A percentile compares a stretch with the other conserved stretches of the same genome.
These are phyloP conservation scores for Drosophila paulistorum DNA, from an alignment of 1,140 invertebrate species.

Conservation along the genomic window DNA sequence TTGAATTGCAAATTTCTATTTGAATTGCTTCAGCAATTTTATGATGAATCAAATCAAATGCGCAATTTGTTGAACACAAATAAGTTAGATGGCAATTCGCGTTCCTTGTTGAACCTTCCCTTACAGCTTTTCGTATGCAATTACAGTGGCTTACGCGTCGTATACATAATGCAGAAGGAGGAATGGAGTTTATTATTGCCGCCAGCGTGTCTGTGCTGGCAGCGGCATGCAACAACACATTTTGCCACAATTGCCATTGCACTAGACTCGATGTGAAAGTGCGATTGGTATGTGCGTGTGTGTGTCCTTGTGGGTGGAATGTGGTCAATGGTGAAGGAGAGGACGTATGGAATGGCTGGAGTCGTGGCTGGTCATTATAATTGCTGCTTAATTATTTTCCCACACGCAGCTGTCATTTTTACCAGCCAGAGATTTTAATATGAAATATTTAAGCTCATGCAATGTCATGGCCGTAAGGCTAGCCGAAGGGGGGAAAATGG, in stretches of 20 bases:
- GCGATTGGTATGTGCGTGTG: not conserved
- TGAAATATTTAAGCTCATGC: constrained; percentile 66
- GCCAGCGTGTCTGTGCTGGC: constrained; percentile 54
- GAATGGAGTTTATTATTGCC: constrained; percentile 22
- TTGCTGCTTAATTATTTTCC: constrained; percentile 62
- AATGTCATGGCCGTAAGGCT: constrained; percentile 56
- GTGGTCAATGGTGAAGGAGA: not conserved
- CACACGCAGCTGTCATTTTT: constrained; percentile 74
- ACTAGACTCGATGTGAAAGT: constrained; percentile 7
- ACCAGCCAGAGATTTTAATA: constrained; percentile 46
- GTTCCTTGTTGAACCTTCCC: constrained; percentile 15
- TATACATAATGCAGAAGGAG: constrained; percentile 33
- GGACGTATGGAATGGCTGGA: not conserved
- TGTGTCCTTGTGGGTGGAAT: not conserved
- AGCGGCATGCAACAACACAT: constrained; percentile 13
- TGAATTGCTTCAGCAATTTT: constrained; percentile 19
- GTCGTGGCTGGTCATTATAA: constrained; percentile 34
- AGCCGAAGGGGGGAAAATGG: constrained; percentile 17
- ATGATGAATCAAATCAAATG: constrained; percentile 8
- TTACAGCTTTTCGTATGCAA: not conserved
- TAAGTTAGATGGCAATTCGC: constrained; percentile 11
- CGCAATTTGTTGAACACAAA: constrained; percentile 30
- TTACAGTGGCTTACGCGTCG: constrained; percentile 30
- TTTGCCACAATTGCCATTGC: constrained; percentile 18
- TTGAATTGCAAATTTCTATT: constrained; percentile 16